These are phyloP conservation scores for Hydroisotoma schaefferi DNA, from an alignment of 2,888 invertebrate species.

Conservation along the genomic window DNA sequence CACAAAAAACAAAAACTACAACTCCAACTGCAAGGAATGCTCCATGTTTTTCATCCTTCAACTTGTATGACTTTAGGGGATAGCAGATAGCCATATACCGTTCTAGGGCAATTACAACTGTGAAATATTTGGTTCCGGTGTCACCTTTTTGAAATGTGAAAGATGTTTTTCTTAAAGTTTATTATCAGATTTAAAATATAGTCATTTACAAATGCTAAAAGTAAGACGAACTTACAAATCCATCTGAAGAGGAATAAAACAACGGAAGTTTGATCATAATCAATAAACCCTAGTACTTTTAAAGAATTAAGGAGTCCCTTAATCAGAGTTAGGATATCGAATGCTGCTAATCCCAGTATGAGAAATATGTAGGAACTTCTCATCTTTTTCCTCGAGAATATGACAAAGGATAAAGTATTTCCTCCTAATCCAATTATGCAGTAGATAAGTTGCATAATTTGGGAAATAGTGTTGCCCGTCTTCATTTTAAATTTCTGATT, in stretches of 20 bases:
- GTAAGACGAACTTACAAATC: neutral
- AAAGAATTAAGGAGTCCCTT: neutral
- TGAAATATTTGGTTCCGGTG: neutral
- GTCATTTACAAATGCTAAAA: neutral
- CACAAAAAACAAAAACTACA: neutral
- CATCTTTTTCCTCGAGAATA: neutral
- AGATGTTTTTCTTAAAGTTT: no score
- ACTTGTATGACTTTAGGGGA: neutral
- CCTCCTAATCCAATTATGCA: neutral
- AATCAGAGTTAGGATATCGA: neutral
- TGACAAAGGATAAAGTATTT: neutral
- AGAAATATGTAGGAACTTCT: neutral
- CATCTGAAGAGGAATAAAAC: neutral
- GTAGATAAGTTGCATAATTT: neutral
- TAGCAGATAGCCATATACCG: neutral
- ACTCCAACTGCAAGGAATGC: neutral
- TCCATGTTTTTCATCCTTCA: neutral
- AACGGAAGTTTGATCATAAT: neutral
- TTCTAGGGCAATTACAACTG: neutral
- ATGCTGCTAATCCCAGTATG: neutral
- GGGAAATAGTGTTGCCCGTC: neutral
- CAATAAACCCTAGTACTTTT: no score
- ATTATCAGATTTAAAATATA: neutral
- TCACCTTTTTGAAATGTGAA: no score
- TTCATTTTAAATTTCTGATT: neutral